Evolutionary conservation across 2,888 invertebrate genomes (phyloP).

Genomic region (Digitonthophagus gazella): DNA sequence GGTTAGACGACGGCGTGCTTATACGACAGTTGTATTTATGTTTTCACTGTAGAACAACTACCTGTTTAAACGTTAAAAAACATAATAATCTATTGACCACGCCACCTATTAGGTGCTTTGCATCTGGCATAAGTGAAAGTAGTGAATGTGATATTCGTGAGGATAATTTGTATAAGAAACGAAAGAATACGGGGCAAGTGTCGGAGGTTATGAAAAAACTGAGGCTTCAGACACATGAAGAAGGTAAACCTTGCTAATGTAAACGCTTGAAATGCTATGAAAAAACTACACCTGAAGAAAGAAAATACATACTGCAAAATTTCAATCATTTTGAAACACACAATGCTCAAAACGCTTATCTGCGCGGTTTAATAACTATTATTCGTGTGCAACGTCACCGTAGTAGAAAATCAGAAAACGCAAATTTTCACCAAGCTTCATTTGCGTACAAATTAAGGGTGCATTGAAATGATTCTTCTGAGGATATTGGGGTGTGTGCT

Average conservation of each 20-base stretch:
- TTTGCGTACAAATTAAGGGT: slow-evolving; percentile 6
- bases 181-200: background rate
- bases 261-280: slow-evolving; percentile 8
- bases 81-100: too few relatives aligned
- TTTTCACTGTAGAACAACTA: too few relatives aligned
- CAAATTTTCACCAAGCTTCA: background rate
- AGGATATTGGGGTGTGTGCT: slow-evolving; percentile 3
- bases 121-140: too few relatives aligned
- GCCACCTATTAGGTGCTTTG: too few relatives aligned
- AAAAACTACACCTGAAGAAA: background rate
- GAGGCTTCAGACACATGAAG: background rate
- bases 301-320: background rate
- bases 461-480: background rate
- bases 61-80: too few relatives aligned
- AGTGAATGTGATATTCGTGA: too few relatives aligned
- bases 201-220: slow-evolving; percentile 6
- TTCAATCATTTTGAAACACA: too few relatives aligned
- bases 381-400: too few relatives aligned
- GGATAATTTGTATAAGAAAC: too few relatives aligned
- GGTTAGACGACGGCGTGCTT: too few relatives aligned
- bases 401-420: background rate
- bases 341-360: slow-evolving; percentile 7
- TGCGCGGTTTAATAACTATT: slow-evolving; percentile 8
- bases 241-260: background rate
- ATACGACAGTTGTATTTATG: too few relatives aligned